Percentiles rank a stretch among this genome's conserved stretches.
These are phyloP conservation scores for Cosmia pyralina DNA, from an alignment of 2,888 invertebrate species.

Conservation along the genomic window DNA sequence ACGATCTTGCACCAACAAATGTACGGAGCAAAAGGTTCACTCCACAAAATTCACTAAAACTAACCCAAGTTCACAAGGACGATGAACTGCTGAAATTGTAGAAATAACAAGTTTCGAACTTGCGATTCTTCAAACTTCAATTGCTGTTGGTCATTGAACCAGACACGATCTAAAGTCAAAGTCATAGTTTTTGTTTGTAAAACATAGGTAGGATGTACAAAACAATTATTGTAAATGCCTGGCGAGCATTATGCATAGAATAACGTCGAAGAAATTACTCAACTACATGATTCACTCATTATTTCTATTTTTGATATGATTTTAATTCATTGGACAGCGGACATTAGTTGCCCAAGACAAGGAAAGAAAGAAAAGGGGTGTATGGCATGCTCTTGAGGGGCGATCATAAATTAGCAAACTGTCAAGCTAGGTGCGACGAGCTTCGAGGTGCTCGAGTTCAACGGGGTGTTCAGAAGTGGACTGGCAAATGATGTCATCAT, in stretches of 20 bases:
- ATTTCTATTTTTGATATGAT: background rate
- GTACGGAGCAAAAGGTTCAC: background rate
- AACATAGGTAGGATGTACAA: too few relatives aligned
- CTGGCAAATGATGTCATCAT: background rate
- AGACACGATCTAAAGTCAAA: background rate
- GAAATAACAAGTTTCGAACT: background rate
- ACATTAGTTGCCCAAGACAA: background rate
- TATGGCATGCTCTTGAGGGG: background rate
- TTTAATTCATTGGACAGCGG: background rate
- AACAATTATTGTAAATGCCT: too few relatives aligned
- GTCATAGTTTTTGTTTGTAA: too few relatives aligned
- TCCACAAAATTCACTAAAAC: background rate
- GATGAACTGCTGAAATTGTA: too few relatives aligned
- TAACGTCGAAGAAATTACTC: too few relatives aligned
- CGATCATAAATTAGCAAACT: too few relatives aligned
- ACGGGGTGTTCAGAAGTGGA: background rate
- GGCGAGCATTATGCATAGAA: too few relatives aligned
- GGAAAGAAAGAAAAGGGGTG: background rate
- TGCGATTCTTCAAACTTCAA: background rate
- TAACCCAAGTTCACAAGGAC: background rate
- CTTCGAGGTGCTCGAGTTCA: accelerated
- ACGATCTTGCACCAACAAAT: slow-evolving; percentile 45
- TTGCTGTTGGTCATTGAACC: background rate
- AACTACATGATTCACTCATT: too few relatives aligned
- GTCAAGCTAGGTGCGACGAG: background rate